Evolutionary conservation across 2,113 vertebrate genomes (phyloP), one percentile per base, ranked within the genome.

Genomic region (Odocoileus virginianus): DNA sequence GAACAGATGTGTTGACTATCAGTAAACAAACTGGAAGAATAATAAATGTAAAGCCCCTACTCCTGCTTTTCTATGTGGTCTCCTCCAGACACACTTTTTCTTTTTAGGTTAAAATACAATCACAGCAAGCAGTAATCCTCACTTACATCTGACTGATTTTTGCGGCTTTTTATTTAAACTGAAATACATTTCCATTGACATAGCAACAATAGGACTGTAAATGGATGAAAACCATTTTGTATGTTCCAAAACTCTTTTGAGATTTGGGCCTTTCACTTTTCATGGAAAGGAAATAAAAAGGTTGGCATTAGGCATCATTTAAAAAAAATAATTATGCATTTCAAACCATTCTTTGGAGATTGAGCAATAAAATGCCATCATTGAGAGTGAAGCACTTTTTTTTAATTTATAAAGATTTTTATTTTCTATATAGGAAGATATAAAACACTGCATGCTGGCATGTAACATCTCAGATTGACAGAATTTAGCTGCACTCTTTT

Each of bases 161-260:
- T 25, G 8, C 43, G 27, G 25, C 58, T 89, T 67, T 14, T 86
- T 71, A 79, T 58, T 92, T 95, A 91, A 91, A 95, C 47, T 97
- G 67, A 97, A 95, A 87, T 45, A 54, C 19, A 91, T 95, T 95
- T 96, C 78, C 60, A 93, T 25, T 95, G 78, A 67, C 19, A 85
- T 58, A 33, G 45, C 15, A 95, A 96, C 47, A 95, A 67, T 2
- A 83, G 47, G 88, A 79, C 19, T 91, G 52, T 60, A 86, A 81
- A 45, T 94, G 40, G 7, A 94, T 81, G 28, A 94, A 97, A 96
- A 55, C 16, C 5, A 94, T 93, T 91, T 23, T 88, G 19, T 67
- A 57, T 76, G 21, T 64, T 67, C 21, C n/a, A 92, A 86, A 64
- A 95, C 45, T 89, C 30, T 90, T 76, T 55, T 91, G 88, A 88